Conservation (phyloP, 2,797 vertebrate species). For the Coendou prehensilis region DNA sequence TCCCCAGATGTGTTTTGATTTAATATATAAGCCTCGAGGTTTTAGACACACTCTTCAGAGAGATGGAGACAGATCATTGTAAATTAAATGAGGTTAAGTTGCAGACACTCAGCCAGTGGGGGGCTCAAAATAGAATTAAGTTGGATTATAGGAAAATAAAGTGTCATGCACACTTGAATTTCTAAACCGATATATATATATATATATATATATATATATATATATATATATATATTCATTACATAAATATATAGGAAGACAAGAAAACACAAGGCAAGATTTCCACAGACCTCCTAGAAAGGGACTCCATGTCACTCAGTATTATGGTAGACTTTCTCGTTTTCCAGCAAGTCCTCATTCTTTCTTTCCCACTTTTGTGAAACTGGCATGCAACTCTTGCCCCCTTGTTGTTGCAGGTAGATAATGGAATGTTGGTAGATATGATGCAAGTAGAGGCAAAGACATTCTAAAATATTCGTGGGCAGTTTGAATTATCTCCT, state of each 20-base stretch:
- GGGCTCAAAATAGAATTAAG: conserved; percentile 58
- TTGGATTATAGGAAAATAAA: conserved; percentile 42
- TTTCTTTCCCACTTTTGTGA: background rate
- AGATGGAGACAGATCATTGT: conserved; percentile 65
- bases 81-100: conserved; percentile 67
- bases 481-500: background rate
- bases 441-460: background rate
- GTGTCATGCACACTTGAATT: conserved; percentile 11
- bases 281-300: background rate
- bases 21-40: conserved; percentile 35
- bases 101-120: background rate
- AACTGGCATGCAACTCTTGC: background rate
- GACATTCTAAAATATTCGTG: background rate
- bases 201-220: background rate
- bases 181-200: background rate
- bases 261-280: background rate
- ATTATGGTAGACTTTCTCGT: background rate
- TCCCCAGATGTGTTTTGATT: conserved; percentile 43
- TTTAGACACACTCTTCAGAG: conserved; percentile 60
- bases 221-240: background rate
- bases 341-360: background rate
- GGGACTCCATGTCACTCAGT: background rate
- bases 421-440: background rate
- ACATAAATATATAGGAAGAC: conserved; percentile 21
- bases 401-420: background rate